These are phyloP conservation scores for Drosophila subobscura DNA, from an alignment of 1,140 invertebrate species.

Conservation along the genomic window DNA sequence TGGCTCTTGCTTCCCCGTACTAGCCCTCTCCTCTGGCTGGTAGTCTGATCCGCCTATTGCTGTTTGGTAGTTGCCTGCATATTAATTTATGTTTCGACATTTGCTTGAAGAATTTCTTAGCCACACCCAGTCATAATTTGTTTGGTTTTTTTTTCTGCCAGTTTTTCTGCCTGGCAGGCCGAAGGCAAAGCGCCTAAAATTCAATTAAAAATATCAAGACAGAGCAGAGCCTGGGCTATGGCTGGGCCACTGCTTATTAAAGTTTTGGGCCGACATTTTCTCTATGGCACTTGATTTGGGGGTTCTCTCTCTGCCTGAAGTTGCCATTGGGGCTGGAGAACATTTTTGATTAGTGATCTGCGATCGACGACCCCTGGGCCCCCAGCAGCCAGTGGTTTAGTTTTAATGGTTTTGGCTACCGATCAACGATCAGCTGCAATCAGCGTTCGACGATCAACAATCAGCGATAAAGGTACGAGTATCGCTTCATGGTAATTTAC, in stretches of 20 bases:
- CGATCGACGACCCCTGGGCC: conserved; percentile 24
- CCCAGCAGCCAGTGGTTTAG: conserved; percentile 15
- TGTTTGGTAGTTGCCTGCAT: conserved; percentile 50
- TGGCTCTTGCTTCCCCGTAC: too few species aligned
- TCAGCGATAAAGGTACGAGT: background rate
- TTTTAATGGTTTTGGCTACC: conserved; percentile 32
- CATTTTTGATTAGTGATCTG: conserved; percentile 34
- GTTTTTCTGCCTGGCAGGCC: conserved; percentile 20
- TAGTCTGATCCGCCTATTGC: conserved; percentile 47
- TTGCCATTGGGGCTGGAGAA: conserved; percentile 8
- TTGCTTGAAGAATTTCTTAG: conserved; percentile 50
- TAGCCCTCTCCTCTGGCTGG: background rate
- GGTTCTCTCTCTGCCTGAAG: conserved; percentile 23
- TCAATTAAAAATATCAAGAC: conserved; percentile 56
- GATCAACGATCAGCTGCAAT: conserved; percentile 7
- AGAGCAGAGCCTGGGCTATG: conserved; percentile 1
- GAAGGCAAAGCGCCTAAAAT: conserved; percentile 32
- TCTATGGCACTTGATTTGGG: conserved; percentile 37
- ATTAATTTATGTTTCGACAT: conserved; percentile 61
- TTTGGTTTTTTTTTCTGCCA: conserved; percentile 9
- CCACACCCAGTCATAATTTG: conserved; percentile 50
- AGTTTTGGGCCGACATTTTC: conserved; percentile 45
- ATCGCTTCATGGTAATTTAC: conserved; percentile 16
- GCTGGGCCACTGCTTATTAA: conserved; percentile 50
- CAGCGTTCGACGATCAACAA: conserved; percentile 10